Evolutionary conservation across 2,888 invertebrate species (phyloP).

Genomic region (Plagodis pulveraria): DNA sequence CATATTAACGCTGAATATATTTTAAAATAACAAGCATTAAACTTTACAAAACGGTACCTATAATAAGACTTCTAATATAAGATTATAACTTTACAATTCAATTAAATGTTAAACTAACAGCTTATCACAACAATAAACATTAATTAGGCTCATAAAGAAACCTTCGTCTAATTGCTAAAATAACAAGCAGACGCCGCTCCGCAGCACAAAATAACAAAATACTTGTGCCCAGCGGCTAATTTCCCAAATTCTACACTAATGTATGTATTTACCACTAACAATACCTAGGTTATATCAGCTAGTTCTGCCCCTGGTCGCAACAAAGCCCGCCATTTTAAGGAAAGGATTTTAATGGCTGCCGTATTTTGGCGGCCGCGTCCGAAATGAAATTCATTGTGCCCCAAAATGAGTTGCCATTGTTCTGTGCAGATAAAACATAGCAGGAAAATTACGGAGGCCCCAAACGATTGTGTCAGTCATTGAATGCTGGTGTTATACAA

Average conservation of each 20-base stretch:
- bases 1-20: too few species aligned
- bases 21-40: too few species aligned
- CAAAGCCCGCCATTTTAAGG: constrained; percentile 41
- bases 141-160: too few species aligned
- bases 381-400: constrained; percentile 77
- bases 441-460: constrained; percentile 78
- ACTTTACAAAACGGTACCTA: too few species aligned
- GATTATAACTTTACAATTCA: too few species aligned
- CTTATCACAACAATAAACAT: too few species aligned
- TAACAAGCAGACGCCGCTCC: constrained; percentile 4
- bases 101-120: too few species aligned
- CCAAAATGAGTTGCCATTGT: constrained; percentile 78
- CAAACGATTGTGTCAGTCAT: constrained; percentile 65
- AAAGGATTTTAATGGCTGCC: constrained; percentile 70
- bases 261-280: constrained; percentile 38
- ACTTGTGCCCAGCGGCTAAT: constrained; percentile 31
- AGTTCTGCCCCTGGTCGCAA: constrained; percentile 34
- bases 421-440: constrained; percentile 71
- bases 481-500: constrained; percentile 64
- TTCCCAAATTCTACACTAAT: constrained; percentile 36
- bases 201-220: constrained; percentile 22
- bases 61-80: too few species aligned
- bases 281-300: constrained; percentile 39
- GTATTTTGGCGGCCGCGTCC: constrained; percentile 70
- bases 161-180: constrained; percentile 1